A percentile compares a stretch with the other conserved stretches of the same genome.
phyloP scores from a whole-genome alignment of 2,113 vertebrate genomes.

The Ailurus styani region DNA sequence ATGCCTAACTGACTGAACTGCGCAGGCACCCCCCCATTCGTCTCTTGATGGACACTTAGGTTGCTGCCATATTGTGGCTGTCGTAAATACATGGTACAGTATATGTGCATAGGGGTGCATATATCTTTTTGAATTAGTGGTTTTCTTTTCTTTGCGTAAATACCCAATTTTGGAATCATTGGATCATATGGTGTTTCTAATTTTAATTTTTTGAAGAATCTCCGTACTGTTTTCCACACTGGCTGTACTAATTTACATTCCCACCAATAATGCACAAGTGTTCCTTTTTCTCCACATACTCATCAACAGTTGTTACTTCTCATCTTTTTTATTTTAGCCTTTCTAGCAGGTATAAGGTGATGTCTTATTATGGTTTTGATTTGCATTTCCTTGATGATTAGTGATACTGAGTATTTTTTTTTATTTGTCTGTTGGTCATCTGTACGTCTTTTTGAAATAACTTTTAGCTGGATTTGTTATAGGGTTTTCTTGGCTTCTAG shows the following conservation, averaged over 20 bases:
- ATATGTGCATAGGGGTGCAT: too few relatives aligned
- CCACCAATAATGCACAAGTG: not conserved
- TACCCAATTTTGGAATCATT: too few relatives aligned
- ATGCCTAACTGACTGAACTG: too few relatives aligned
- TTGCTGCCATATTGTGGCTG: too few relatives aligned
- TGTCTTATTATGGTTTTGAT: not conserved
- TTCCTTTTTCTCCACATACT: not conserved
- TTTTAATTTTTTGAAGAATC: not conserved
- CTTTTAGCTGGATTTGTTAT: not conserved
- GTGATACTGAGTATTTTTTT: not conserved
- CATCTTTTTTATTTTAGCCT: not conserved
- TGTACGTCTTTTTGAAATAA: not conserved
- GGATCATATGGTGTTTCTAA: too few relatives aligned
- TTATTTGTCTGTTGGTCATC: not conserved
- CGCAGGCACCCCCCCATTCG: too few relatives aligned
- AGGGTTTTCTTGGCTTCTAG: not conserved
- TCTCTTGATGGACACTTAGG: too few relatives aligned
- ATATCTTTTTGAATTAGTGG: too few relatives aligned
- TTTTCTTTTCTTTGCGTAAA: too few relatives aligned
- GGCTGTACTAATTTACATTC: not conserved
- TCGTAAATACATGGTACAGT: too few relatives aligned
- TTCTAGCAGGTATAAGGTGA: not conserved
- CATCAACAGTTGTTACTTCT: not conserved
- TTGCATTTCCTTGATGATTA: not conserved
- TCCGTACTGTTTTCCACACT: not conserved